Percentiles rank a stretch among this genome's conserved stretches.
These are phyloP conservation scores for Drosophila murphyi DNA, from an alignment of 1,140 invertebrate species.

Conservation along the genomic window DNA sequence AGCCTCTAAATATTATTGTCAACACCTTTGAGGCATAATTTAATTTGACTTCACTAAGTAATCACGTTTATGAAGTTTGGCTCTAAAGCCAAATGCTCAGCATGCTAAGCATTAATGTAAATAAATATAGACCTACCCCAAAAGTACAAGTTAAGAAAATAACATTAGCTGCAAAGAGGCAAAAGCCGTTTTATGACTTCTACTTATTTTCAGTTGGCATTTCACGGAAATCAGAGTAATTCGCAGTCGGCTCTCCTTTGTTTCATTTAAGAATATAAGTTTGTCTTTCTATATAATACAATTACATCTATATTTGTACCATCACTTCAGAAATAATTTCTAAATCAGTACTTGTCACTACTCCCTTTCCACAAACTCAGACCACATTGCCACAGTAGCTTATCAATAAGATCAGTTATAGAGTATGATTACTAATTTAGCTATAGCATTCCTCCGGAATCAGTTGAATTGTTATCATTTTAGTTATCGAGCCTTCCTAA, in stretches of 20 bases:
- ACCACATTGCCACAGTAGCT: no score
- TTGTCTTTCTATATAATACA: no score
- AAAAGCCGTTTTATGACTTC: background rate
- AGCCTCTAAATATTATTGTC: background rate
- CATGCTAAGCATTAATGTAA: constrained; percentile 6
- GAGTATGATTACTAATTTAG: constrained; percentile 8
- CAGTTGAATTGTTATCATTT: constrained; percentile 18
- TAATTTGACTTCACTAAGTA: background rate
- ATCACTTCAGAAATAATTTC: no score
- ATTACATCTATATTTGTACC: no score
- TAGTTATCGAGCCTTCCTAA: constrained; percentile 18
- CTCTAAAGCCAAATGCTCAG: background rate
- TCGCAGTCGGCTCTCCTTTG: no score
- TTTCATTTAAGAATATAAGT: no score
- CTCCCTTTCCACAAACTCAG: no score
- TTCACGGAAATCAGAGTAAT: no score
- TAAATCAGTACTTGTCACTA: no score
- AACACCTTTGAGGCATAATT: constrained; percentile 11
- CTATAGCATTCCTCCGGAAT: constrained; percentile 3
- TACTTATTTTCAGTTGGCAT: no score
- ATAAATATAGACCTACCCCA: constrained; percentile 31
- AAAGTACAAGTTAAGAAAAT: constrained; percentile 31
- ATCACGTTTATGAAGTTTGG: no score
- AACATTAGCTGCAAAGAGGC: constrained; percentile 4
- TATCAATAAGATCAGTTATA: no score